Percentiles rank a stretch among this genome's conserved stretches.
Evolutionary conservation across 2,888 invertebrate genomes (phyloP).

Genomic region (Calliphora vomitoria): DNA sequence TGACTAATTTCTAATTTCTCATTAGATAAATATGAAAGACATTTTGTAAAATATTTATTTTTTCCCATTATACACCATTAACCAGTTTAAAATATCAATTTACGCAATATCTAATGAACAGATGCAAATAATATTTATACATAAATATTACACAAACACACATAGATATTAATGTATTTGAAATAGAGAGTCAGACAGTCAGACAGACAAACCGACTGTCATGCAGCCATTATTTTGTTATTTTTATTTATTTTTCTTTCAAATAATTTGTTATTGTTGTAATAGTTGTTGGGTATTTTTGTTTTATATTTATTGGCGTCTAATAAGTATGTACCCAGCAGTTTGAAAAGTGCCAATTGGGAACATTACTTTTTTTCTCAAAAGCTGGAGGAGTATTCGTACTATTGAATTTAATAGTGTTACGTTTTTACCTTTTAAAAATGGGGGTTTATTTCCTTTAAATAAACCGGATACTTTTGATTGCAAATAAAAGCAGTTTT

Average conservation of each 20-base stretch:
- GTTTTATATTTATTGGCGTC: conserved; percentile 57
- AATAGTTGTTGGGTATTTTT: conserved; percentile 16
- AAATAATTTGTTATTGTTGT: conserved; percentile 42
- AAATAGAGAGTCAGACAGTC: not conserved
- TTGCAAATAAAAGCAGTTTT: too few relatives aligned
- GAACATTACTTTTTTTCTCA: too few relatives aligned
- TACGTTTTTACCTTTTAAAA: too few relatives aligned
- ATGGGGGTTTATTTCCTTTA: too few relatives aligned
- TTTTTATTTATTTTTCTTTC: conserved; percentile 47
- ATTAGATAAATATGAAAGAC: conserved; percentile 23
- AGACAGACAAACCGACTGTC: conserved; percentile 51
- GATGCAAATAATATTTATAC: conserved; percentile 50
- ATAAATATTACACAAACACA: conserved; percentile 10
- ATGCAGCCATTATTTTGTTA: conserved; percentile 47
- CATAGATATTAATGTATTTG: not conserved
- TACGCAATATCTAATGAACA: conserved; percentile 40
- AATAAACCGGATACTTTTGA: too few relatives aligned
- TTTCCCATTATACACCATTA: not conserved
- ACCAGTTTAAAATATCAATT: conserved; percentile 64
- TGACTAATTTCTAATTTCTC: too few relatives aligned
- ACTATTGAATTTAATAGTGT: too few relatives aligned
- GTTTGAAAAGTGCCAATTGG: too few relatives aligned
- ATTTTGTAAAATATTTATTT: not conserved
- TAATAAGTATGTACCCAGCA: too few relatives aligned
- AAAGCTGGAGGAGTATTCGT: too few relatives aligned